phyloP scores from a whole-genome alignment of 2,888 invertebrate genomes.

The Rhingia campestris region DNA sequence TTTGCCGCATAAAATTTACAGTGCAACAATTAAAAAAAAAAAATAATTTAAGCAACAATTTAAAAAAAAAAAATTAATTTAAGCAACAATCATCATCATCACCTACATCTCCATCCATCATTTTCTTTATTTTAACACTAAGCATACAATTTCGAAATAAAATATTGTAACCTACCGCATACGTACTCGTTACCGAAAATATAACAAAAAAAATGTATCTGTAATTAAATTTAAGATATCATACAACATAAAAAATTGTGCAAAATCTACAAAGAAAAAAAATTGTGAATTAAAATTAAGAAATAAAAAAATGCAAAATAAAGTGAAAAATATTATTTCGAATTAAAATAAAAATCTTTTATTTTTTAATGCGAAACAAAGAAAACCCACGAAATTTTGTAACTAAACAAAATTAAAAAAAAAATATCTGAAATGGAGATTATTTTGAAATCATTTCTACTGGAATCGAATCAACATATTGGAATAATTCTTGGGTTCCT shows the following conservation, averaged over 20 bases:
- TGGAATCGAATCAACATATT: neutral
- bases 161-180: constrained; percentile 50
- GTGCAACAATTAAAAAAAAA: neutral
- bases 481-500: constrained; percentile 40
- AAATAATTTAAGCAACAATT: constrained; percentile 16
- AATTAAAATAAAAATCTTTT: constrained; percentile 56
- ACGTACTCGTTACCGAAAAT: constrained; percentile 59
- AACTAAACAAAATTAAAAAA: constrained; percentile 12
- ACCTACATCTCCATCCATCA: constrained; percentile 14
- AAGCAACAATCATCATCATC: constrained; percentile 42
- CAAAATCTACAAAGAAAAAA: constrained; percentile 31
- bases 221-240: constrained; percentile 70
- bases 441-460: neutral
- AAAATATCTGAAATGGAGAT: constrained; percentile 14
- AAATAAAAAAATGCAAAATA: constrained; percentile 50
- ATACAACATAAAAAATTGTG: constrained; percentile 41
- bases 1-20: too few relatives aligned
- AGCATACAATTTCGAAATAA: constrained; percentile 12
- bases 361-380: constrained; percentile 40
- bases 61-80: neutral
- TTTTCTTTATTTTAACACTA: constrained; percentile 54
- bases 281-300: constrained; percentile 63
- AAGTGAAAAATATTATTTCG: constrained; percentile 63
- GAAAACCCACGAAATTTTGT: neutral
- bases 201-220: constrained; percentile 33